Base-by-base conservation (phyloP, 2,113 vertebrate species). In the Anhinga anhinga region DNA sequence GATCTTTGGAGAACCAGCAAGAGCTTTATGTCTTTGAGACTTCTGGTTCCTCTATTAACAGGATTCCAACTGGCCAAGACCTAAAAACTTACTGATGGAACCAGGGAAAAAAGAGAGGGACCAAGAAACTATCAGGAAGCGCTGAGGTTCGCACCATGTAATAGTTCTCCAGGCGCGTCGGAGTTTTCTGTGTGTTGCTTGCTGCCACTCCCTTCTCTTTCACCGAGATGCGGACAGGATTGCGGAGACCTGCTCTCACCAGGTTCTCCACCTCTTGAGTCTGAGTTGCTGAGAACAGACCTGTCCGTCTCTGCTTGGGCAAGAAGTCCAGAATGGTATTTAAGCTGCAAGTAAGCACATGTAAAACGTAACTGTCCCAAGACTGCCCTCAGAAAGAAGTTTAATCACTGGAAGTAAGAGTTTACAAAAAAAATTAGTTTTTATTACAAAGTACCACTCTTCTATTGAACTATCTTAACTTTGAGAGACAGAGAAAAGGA, bases 241-340 rank as follows among this genome's bases (percentile, higher is more conserved):
- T 99, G 30, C 99, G 97, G 38, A 99, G 99, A 1, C 99, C 99
- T 0, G 99, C 99, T 12, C 99, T 97, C 95, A 99, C 99, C 97
- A 99, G 96, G 96, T 98, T 99, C 98, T 99, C 99, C 95, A 99
- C 98, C 91, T 99, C 99, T 93, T 99, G 99, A 0, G 99, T 99
- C 92, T 99, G 99, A 2, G 99, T 99, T 56, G 99, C 99, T 3
- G 99, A 99, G 96, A 99, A 99, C 67, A 99, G 97, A 34, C 99
- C 99, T 0, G 99, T 99, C 21, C 99, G 98, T 13, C 99, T 98
- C 98, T 99, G 99, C 97, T 99, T 99, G 7, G 99, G 99, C 95
- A 99, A 69, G 56, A 98, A 97, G 63, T 97, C 98, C 97, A 99
- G 94, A 92, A 99, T 99, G 91, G 98, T 91, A 90, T 99, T 99